Conservation (phyloP, 2,888 invertebrate genomes). For the Balanococcus diminutus region DNA sequence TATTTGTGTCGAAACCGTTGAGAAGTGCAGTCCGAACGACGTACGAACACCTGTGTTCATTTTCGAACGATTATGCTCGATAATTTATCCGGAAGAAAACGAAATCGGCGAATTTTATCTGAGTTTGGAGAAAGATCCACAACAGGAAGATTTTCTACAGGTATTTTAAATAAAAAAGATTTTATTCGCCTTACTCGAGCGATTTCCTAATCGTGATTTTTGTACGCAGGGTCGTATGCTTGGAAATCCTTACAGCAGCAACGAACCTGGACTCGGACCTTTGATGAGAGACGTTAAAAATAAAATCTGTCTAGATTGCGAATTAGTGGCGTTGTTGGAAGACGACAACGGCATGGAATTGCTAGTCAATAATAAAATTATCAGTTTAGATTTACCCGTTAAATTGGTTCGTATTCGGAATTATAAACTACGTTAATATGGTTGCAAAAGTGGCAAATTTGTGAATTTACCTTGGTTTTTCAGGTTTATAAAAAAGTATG, state of each 20-base stretch:
- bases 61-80: slow-evolving; percentile 94
- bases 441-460: not conserved
- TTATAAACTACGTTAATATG: no score
- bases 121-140: slow-evolving; percentile 95
- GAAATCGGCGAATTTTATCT: slow-evolving; percentile 96
- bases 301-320: slow-evolving; percentile 97
- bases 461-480: not conserved
- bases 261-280: slow-evolving; percentile 93
- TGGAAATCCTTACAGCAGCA: slow-evolving; percentile 95
- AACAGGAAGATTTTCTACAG: slow-evolving; percentile 98
- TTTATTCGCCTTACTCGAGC: not conserved
- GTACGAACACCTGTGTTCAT: slow-evolving; percentile 96
- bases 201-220: not conserved
- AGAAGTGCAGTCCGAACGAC: slow-evolving; percentile 88
- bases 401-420: slow-evolving; percentile 73
- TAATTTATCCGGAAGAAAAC: slow-evolving; percentile 96
- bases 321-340: slow-evolving; percentile 94
- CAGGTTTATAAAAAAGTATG: slow-evolving; percentile 68
- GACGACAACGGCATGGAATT: slow-evolving; percentile 99
- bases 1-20: slow-evolving; percentile 93
- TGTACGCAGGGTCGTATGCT: slow-evolving; percentile 84
- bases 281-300: slow-evolving; percentile 98
- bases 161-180: slow-evolving; percentile 61
- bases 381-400: slow-evolving; percentile 93
- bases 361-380: slow-evolving; percentile 96